Evolutionary conservation across 1,140 invertebrate genomes (phyloP).

Genomic region (Cydia strobilella): DNA sequence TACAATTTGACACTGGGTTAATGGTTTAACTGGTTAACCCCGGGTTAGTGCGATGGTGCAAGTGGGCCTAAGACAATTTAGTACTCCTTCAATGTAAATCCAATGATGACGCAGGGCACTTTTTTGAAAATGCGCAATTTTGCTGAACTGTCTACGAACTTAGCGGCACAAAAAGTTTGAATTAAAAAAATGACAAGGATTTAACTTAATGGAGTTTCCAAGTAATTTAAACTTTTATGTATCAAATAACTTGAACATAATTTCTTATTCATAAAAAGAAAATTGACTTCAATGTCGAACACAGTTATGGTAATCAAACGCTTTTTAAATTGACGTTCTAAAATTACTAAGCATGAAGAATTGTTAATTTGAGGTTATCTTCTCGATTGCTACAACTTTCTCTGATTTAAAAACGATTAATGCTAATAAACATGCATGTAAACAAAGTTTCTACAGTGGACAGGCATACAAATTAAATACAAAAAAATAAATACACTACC

Average conservation of each 20-base stretch:
- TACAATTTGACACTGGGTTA: too few relatives aligned
- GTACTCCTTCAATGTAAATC: too few relatives aligned
- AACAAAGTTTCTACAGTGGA: not conserved
- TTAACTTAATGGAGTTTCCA: conserved; percentile 14
- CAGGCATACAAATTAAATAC: not conserved
- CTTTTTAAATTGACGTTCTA: not conserved
- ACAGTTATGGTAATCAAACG: not conserved
- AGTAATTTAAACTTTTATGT: conserved; percentile 19
- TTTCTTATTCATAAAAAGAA: conserved; percentile 17
- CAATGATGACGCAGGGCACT: too few relatives aligned
- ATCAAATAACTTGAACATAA: not conserved
- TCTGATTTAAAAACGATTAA: not conserved
- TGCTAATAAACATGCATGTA: not conserved
- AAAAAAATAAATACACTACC: conserved; percentile 4
- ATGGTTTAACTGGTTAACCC: too few relatives aligned
- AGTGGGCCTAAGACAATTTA: not conserved
- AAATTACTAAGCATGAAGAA: not conserved
- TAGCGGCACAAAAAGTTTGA: not conserved
- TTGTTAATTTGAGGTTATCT: conserved; percentile 11
- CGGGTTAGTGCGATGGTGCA: too few relatives aligned
- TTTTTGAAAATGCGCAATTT: not conserved
- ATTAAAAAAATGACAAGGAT: conserved; percentile 20
- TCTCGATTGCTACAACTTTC: conserved; percentile 24
- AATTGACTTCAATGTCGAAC: conserved; percentile 1
- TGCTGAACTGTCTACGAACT: not conserved